phyloP scores from a whole-genome alignment of 2,888 invertebrate genomes.

The Patella caerulea region DNA sequence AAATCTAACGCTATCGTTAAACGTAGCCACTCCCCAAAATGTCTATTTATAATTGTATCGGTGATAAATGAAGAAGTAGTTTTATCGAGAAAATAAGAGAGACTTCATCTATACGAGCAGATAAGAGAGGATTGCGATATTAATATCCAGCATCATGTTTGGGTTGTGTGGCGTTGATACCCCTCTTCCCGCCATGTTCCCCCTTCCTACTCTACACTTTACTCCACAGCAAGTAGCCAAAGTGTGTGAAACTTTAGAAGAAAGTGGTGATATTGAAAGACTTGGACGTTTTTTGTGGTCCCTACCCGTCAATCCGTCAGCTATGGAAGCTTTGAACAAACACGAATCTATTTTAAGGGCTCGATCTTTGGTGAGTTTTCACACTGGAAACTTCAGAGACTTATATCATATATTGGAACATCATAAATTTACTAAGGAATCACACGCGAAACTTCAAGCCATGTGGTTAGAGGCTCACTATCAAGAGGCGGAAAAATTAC shows the following conservation, averaged over 20 bases:
- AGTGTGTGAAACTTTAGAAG: slow-evolving; percentile 72
- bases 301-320: slow-evolving; percentile 87
- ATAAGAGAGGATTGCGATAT: slow-evolving; percentile 7
- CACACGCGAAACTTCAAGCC: slow-evolving; percentile 88
- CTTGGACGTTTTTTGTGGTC: slow-evolving; percentile 91
- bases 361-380: slow-evolving; percentile 89
- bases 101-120: slow-evolving; percentile 12
- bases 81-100: slow-evolving; percentile 8
- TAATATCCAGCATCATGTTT: slow-evolving; percentile 31
- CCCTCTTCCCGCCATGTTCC: slow-evolving; percentile 50
- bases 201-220: slow-evolving; percentile 66
- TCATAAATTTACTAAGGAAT: slow-evolving; percentile 90
- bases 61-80: slow-evolving; percentile 19
- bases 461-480: slow-evolving; percentile 97
- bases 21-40: slow-evolving; percentile 46
- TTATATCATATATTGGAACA: slow-evolving; percentile 90
- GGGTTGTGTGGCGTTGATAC: slow-evolving; percentile 40
- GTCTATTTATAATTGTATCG: slow-evolving; percentile 42
- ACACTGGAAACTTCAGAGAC: slow-evolving; percentile 90
- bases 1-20: slow-evolving; percentile 45
- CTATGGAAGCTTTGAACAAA: slow-evolving; percentile 84
- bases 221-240: slow-evolving; percentile 70
- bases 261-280: slow-evolving; percentile 74
- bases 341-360: slow-evolving; percentile 90
- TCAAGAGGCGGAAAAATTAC: slow-evolving; percentile 90